A percentile compares a stretch with the other conserved stretches of the same genome.
These are phyloP conservation scores for Lathronympha strigana DNA, from an alignment of 2,888 invertebrate genomes.

Conservation along the genomic window DNA sequence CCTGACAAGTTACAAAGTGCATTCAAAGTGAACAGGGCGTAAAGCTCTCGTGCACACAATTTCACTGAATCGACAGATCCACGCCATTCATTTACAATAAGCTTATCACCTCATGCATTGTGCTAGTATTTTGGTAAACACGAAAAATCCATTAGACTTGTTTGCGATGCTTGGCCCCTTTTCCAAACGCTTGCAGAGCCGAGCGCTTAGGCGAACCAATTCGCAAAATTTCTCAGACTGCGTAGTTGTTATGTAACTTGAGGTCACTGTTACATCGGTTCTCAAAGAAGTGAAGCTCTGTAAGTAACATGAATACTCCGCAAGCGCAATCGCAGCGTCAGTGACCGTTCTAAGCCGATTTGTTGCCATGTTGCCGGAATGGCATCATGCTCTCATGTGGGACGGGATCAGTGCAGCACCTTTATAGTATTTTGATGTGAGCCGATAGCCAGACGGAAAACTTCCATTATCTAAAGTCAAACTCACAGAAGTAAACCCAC, in stretches of 20 bases:
- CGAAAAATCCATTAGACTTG: conserved; percentile 82
- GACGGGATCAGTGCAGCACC: conserved; percentile 24
- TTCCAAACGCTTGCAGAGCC: not conserved
- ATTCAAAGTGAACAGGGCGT: not conserved
- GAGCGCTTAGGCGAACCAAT: not conserved
- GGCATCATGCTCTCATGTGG: conserved; percentile 25
- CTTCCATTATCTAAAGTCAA: not conserved
- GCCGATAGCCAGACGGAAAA: not conserved
- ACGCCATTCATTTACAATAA: conserved; percentile 44
- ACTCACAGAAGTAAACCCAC: too few relatives aligned
- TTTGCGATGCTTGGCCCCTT: conserved; percentile 60
- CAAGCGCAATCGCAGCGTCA: conserved; percentile 65
- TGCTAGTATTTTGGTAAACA: conserved; percentile 77
- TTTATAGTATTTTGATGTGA: conserved; percentile 7
- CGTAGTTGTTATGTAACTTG: not conserved
- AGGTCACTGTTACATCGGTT: not conserved
- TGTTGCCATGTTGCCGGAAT: conserved; percentile 58
- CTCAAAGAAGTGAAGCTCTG: not conserved
- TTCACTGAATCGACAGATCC: not conserved
- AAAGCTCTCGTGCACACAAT: not conserved
- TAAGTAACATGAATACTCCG: conserved; percentile 36
- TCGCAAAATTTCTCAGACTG: not conserved
- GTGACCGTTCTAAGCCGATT: conserved; percentile 82
- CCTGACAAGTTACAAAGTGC: too few relatives aligned
- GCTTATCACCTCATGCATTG: conserved; percentile 62